Percentiles rank a stretch among this genome's conserved stretches.
Evolutionary conservation across 2,888 invertebrate species (phyloP).

Genomic region (Ichneumon xanthorius): DNA sequence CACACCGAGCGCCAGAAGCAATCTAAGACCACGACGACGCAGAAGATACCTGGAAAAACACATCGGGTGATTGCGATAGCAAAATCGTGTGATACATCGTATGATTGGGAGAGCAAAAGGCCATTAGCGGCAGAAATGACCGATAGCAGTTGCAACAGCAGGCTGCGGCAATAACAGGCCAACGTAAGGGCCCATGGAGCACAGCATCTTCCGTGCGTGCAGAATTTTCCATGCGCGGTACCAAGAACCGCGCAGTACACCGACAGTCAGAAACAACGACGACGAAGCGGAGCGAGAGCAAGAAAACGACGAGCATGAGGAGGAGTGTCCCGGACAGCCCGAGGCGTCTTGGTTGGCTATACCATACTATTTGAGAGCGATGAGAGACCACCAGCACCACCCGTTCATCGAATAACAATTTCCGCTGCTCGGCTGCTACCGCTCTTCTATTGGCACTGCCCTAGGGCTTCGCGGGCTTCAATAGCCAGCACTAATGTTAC

Average conservation of each 20-base stretch:
- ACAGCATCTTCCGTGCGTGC: neutral
- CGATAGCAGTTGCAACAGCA: slow-evolving; percentile 26
- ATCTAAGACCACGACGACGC: neutral
- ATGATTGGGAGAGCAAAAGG: slow-evolving; percentile 18
- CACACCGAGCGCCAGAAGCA: slow-evolving; percentile 8
- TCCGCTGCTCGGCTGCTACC: slow-evolving; percentile 53
- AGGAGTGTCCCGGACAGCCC: slow-evolving; percentile 47
- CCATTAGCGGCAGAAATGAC: slow-evolving; percentile 6
- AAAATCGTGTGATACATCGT: slow-evolving; percentile 3
- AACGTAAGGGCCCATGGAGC: neutral
- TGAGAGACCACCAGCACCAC: slow-evolving; percentile 46
- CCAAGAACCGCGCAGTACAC: neutral
- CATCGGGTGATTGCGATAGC: slow-evolving; percentile 7
- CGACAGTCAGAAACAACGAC: slow-evolving; percentile 20
- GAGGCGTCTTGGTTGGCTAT: slow-evolving; percentile 50
- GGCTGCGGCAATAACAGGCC: slow-evolving; percentile 6
- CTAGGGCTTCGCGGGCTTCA: slow-evolving; percentile 38
- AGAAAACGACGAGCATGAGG: slow-evolving; percentile 40
- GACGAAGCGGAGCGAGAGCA: neutral
- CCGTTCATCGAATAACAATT: slow-evolving; percentile 63
- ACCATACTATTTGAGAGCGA: slow-evolving; percentile 41
- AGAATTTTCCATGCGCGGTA: neutral
- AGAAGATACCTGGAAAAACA: neutral
- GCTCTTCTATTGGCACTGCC: slow-evolving; percentile 49
- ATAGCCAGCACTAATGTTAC: slow-evolving; percentile 27